A percentile compares a stretch with the other conserved stretches of the same genome.
Evolutionary conservation across 2,797 vertebrate species (phyloP).

Genomic region (Mycteria americana): DNA sequence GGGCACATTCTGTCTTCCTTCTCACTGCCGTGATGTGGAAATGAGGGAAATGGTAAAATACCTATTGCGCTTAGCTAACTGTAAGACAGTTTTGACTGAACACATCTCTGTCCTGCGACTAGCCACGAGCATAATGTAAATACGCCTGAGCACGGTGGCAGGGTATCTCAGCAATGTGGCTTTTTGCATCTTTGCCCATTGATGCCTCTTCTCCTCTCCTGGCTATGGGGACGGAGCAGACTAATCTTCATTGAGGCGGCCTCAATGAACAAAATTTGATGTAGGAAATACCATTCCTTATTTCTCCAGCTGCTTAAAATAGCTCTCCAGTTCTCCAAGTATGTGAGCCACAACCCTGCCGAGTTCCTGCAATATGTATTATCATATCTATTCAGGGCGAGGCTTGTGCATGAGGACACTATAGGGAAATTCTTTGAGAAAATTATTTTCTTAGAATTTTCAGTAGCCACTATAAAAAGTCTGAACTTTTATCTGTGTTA

Average conservation of each 20-base stretch:
- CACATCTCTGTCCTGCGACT: background rate
- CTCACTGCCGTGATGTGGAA: background rate
- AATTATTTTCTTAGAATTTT: conserved; percentile 29
- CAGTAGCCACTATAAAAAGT: conserved; percentile 9
- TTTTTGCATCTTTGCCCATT: background rate
- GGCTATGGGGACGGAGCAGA: background rate
- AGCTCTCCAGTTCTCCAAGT: background rate
- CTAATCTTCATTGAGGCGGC: background rate
- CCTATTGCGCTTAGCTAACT: background rate
- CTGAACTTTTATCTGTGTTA: conserved; percentile 35
- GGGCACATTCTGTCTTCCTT: background rate
- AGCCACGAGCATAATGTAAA: background rate
- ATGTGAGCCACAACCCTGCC: background rate
- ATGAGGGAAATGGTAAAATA: background rate
- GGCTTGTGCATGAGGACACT: background rate
- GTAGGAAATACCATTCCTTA: background rate
- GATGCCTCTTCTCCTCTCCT: background rate
- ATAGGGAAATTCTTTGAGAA: background rate
- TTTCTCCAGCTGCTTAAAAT: background rate
- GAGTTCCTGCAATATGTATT: background rate
- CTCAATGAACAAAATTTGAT: background rate
- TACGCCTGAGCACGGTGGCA: background rate
- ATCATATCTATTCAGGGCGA: background rate
- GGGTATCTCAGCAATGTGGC: background rate
- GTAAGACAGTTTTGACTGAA: background rate